Percentiles rank a stretch among this genome's conserved stretches.
These are phyloP conservation scores for Zaprionus gabonicus DNA, from an alignment of 1,140 invertebrate species.

Conservation along the genomic window DNA sequence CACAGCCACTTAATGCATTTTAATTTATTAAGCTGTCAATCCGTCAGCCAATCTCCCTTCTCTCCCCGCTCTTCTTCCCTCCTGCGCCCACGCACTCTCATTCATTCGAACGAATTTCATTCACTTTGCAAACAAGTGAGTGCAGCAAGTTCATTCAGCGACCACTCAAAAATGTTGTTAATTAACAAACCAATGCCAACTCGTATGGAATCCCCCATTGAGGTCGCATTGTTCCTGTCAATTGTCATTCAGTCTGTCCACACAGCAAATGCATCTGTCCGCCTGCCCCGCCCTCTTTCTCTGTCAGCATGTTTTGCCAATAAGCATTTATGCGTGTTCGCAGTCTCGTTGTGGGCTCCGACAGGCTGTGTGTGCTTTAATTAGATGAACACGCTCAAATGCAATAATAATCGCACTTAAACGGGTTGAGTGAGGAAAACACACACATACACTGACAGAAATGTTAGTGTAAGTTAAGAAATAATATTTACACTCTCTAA, in stretches of 20 bases:
- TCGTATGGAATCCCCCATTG: slow-evolving; percentile 13
- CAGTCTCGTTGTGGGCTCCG: neutral
- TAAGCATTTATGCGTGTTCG: slow-evolving; percentile 37
- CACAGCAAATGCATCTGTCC: neutral
- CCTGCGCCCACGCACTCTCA: slow-evolving; percentile 5
- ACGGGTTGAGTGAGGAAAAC: neutral
- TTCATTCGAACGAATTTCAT: slow-evolving; percentile 11
- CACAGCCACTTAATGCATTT: slow-evolving; percentile 78
- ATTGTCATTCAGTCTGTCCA: neutral
- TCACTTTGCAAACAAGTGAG: slow-evolving; percentile 13
- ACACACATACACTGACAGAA: neutral
- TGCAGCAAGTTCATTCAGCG: slow-evolving; percentile 26
- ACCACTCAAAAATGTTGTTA: slow-evolving; percentile 46
- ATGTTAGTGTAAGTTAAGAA: too few species aligned
- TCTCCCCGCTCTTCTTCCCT: too few species aligned
- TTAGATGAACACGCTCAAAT: slow-evolving; percentile 4
- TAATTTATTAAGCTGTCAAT: slow-evolving; percentile 83
- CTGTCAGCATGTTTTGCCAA: slow-evolving; percentile 6
- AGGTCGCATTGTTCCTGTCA: slow-evolving; percentile 14
- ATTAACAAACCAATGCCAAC: slow-evolving; percentile 33
- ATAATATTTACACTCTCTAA: too few species aligned
- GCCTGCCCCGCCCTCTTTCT: neutral
- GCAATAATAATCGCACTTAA: slow-evolving; percentile 8
- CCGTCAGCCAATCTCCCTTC: slow-evolving; percentile 30
- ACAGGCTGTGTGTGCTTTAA: slow-evolving; percentile 22